Conservation (phyloP, 2,797 vertebrate genomes). For the Ateles fusciceps region DNA sequence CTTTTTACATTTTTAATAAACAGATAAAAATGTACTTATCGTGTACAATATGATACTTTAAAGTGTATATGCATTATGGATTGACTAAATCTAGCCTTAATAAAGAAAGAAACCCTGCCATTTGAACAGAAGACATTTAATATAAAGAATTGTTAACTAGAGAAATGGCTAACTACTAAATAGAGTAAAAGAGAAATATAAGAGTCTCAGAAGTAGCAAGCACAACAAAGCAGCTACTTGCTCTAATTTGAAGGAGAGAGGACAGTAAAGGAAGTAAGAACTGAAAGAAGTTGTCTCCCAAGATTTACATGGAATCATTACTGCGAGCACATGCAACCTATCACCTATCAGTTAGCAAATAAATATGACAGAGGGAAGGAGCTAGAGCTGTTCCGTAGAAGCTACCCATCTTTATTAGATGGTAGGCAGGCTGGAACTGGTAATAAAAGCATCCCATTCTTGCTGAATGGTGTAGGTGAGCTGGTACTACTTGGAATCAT, state of each 20-base stretch:
- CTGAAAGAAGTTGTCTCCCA: background rate
- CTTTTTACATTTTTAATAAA: background rate
- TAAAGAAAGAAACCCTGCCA: background rate
- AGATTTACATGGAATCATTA: background rate
- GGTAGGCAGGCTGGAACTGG: background rate
- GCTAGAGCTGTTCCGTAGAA: background rate
- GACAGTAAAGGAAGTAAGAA: background rate
- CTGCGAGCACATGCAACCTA: accelerated
- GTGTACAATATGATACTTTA: background rate
- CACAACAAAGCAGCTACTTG: background rate
- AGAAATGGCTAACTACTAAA: background rate
- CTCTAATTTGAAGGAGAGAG: background rate
- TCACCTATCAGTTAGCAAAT: background rate
- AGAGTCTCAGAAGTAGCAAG: background rate
- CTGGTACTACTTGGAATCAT: background rate
- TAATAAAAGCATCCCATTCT: background rate
- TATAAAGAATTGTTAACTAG: background rate
- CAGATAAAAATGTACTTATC: background rate
- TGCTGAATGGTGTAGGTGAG: background rate
- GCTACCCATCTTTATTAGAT: background rate
- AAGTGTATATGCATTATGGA: background rate
- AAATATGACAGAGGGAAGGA: background rate
- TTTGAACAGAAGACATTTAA: background rate
- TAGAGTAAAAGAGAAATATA: background rate
- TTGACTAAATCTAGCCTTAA: background rate